Base-by-base conservation (phyloP, 1,140 invertebrate species). In the Sminthurides bifidus region DNA sequence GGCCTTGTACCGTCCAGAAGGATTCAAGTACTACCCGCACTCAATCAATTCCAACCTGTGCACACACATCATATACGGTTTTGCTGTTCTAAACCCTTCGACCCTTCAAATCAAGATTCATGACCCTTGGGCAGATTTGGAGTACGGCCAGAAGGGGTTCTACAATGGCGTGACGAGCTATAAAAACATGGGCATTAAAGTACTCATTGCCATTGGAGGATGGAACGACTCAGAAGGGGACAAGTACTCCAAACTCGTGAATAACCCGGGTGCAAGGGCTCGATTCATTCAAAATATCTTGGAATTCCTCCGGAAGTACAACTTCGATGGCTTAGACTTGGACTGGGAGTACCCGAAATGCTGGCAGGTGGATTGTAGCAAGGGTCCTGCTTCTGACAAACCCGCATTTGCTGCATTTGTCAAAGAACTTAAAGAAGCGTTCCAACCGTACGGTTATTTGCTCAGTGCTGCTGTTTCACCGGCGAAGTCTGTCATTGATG, bases 21-120 rank as follows among this genome's bases (percentile, higher is more conserved):
- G 77, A 15, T 89, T 85, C 40, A 85, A 85, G 65, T 92, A 85
- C 61, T 70, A 79, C 1, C 88, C 88, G 1, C 85, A 87, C 66
- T 78, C 90, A 61, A 91, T 93, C 21, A 84, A 93, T 67, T 76
- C 84, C 1, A 79, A 80, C 33, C 74, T 94, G 0, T 94, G 90
- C 66, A 92, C 90, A 0, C 91, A 94, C 66, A 82, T 94, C 46
- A 80, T 93, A 1, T 93, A 93, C 66, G 89, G 89, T 23, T 94
- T 93, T 67, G 89, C 87, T 1, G 86, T 90, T 1, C 68, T 92
- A 21, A 84, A 90, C 61, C 79, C 79, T 49, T 81, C 85, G 0
- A 79, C 83, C 12, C 70, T 91, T 0, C 79, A 81, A 0, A 81
- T 92, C 30, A 85, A 81, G 63, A 80, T 85, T 1, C 86, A 89